Base-by-base conservation (phyloP, 2,888 invertebrate species). In the Polietes domitor region DNA sequence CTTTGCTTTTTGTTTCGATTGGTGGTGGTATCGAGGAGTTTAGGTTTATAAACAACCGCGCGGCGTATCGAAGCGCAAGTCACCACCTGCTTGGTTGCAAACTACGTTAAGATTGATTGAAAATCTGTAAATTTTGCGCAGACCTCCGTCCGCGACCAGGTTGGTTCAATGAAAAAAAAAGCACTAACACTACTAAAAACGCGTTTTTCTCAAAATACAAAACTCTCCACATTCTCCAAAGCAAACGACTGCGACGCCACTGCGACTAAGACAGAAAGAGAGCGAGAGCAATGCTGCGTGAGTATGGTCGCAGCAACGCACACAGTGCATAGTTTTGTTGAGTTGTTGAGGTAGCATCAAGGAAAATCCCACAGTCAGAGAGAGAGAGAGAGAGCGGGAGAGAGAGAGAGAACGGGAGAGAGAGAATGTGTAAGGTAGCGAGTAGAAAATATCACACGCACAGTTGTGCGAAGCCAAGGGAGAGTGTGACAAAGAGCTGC, bases 41-140 rank as follows among this genome's bases (percentile, higher is more conserved):
- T 53, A 55, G 21, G 41, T 41, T 37, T 73, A 72, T 28, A 68
- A 37, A 68, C 24, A 58, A 26, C 58, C 43, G 37, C 68, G 41
- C 65, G 41, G 10, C 61, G 15, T 9, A 68, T 21, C 43, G 41
- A 43, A 32, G 15, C 83, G 75, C 58, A 43, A 41, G 75, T 75
- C 77, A 78, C 32, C 83, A 80, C 75, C 80, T 80, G 10, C 19
- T 78, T 77, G 63, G 75, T 75, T 77, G n/a, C n/a, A n/a, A n/a
- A n/a, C n/a, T n/a, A n/a, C n/a, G n/a, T n/a, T n/a, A n/a, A n/a
- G n/a, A n/a, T n/a, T n/a, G n/a, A n/a, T n/a, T n/a, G n/a, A n/a
- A n/a, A n/a, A n/a, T n/a, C n/a, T n/a, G n/a, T n/a, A n/a, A n/a
- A n/a, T n/a, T n/a, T n/a, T n/a, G n/a, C n/a, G n/a, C n/a, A n/a